Percentiles rank a stretch among this genome's conserved stretches.
These are phyloP conservation scores for Suricata suricatta DNA, from an alignment of 2,113 vertebrate genomes.

Conservation along the genomic window DNA sequence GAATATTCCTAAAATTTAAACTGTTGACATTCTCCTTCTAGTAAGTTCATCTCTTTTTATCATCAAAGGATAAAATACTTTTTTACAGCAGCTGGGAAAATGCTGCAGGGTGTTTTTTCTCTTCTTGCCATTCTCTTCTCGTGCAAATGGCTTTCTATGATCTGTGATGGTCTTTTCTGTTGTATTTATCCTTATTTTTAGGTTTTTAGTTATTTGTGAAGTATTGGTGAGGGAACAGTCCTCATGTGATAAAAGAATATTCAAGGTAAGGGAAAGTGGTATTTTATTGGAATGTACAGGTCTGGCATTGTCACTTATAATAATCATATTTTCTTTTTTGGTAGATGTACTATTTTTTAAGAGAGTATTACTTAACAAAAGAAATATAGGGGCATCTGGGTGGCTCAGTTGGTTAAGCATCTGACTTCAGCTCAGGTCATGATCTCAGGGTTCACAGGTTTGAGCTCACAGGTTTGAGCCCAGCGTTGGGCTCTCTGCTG, in stretches of 20 bases:
- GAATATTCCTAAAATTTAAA: neutral
- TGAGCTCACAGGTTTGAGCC: too few species aligned
- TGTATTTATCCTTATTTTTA: neutral
- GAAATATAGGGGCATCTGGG: too few species aligned
- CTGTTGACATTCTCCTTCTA: neutral
- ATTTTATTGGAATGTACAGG: neutral
- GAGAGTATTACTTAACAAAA: too few species aligned
- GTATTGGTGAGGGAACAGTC: neutral
- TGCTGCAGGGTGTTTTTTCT: neutral
- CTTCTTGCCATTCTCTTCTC: neutral
- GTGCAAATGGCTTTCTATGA: neutral
- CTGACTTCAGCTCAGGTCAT: too few species aligned
- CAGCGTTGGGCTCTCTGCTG: too few species aligned
- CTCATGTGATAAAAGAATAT: neutral
- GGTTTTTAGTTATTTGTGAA: conserved; percentile 12
- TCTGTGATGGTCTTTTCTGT: neutral
- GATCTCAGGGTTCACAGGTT: too few species aligned
- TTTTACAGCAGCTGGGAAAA: neutral
- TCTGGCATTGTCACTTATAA: neutral
- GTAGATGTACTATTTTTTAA: neutral
- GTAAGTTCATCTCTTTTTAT: neutral
- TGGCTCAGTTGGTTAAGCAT: too few species aligned
- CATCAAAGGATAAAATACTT: neutral
- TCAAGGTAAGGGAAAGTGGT: neutral
- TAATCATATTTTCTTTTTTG: neutral